phyloP scores from a whole-genome alignment of 2,888 invertebrate species.

The Psylliodes chrysocephalus region DNA sequence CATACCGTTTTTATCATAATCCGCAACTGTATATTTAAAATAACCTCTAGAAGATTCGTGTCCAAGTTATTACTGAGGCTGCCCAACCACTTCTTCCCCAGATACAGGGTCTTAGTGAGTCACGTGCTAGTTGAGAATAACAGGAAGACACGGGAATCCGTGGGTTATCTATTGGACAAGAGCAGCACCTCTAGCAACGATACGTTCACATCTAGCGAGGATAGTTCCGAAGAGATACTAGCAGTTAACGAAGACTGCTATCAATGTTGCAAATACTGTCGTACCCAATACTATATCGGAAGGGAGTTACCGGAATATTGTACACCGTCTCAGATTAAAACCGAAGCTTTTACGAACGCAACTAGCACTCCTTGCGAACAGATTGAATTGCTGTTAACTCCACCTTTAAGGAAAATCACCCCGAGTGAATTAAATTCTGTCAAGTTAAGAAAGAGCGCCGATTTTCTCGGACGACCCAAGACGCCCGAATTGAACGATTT shows the following conservation, averaged over 20 bases:
- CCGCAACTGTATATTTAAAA: constrained; percentile 30
- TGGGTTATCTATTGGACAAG: constrained; percentile 5
- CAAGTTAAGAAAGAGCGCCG: constrained; percentile 40
- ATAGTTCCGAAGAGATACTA: constrained; percentile 6
- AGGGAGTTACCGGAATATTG: neutral
- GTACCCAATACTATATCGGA: neutral
- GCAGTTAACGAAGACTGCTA: neutral
- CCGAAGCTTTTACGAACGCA: neutral
- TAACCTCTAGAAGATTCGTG: constrained; percentile 41
- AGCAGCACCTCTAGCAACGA: constrained; percentile 13
- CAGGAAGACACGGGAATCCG: constrained; percentile 34
- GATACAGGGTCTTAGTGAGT: constrained; percentile 42
- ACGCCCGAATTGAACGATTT: constrained; percentile 50
- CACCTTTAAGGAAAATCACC: constrained; percentile 37
- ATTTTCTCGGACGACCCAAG: constrained; percentile 34
- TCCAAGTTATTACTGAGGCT: constrained; percentile 43
- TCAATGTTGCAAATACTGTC: constrained; percentile 38
- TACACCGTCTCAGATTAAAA: neutral
- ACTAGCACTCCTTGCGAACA: neutral
- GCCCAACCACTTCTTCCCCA: constrained; percentile 43
- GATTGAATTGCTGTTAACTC: constrained; percentile 13
- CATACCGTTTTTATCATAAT: constrained; percentile 33
- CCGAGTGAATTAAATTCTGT: constrained; percentile 33
- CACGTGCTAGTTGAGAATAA: constrained; percentile 36
- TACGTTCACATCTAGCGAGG: constrained; percentile 25